Evolutionary conservation across 1,140 invertebrate species (phyloP), one percentile per base, ranked within the genome.

Genomic region (Nixonia krombeini): DNA sequence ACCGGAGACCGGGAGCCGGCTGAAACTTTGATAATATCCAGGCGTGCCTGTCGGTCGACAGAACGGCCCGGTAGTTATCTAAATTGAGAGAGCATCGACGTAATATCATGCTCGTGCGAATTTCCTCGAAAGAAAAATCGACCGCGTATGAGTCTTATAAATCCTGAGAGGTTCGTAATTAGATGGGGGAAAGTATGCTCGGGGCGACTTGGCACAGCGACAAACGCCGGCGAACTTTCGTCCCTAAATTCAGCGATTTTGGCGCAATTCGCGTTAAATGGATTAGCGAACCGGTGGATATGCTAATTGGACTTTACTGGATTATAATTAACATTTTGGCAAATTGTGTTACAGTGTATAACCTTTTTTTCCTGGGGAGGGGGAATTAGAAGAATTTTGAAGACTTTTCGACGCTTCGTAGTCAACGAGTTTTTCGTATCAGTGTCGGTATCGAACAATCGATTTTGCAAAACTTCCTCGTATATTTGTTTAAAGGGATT

Each of bases 11-110:
- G 47, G 41, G 16, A 17, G 16, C 18, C 40, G 28, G 9, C 50
- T 56, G 45, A 79, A 80, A 79, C 68, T 75, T 78, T 75, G 63
- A 79, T 80, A 78, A 76, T 75, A 80, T 76, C 70, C 57, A 55
- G 49, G 56, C 47, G 62, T 65, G 53, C 66, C 63, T 37, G 38
- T 52, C 37, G 35, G 38, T 42, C n/a, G 9, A 66, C 38, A 21
- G 37, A 58, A 52, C 29, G 52, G 33, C 57, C 47, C 49, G 47
- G 44, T 49, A 17, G 35, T 25, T 33, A 57, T 76, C 64, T 75
- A 75, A 78, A 78, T 75, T 76, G 56, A 75, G 47, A 69, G 37
- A 44, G 62, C 33, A 40, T 50, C 45, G 31, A 56, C 13, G 35
- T 62, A 52, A 57, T 53, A 13, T 21, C 59, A n/a, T 49, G 26